phyloP scores from a whole-genome alignment of 1,140 invertebrate genomes.

The Drosophila hydei region DNA sequence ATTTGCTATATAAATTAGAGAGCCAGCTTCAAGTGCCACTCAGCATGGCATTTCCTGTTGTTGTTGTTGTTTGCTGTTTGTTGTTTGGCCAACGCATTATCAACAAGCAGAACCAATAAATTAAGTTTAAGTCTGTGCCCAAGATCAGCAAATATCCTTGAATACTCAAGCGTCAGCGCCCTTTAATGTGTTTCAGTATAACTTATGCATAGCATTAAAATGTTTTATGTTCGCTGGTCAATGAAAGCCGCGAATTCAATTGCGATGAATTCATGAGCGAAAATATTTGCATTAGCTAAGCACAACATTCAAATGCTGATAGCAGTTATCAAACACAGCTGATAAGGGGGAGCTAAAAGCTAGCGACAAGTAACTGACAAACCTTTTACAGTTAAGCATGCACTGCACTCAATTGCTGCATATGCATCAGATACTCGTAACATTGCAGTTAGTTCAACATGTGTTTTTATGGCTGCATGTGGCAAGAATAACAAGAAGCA shows the following conservation, averaged over 20 bases:
- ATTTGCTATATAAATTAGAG: constrained; percentile 67
- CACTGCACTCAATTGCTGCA: constrained; percentile 16
- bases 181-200: constrained; percentile 7
- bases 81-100: constrained; percentile 49
- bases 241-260: constrained; percentile 52
- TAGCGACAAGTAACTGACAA: neutral
- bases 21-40: constrained; percentile 21
- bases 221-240: constrained; percentile 27
- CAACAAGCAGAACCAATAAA: constrained; percentile 41
- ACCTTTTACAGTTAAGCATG: constrained; percentile 34
- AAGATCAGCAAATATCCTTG: constrained; percentile 9
- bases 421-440: constrained; percentile 4
- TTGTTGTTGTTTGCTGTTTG: neutral
- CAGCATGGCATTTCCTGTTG: neutral
- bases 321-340: constrained; percentile 30
- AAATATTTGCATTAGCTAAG: constrained; percentile 37
- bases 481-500: neutral
- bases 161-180: neutral
- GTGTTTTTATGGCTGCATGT: constrained; percentile 25
- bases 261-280: constrained; percentile 33
- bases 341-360: constrained; percentile 35
- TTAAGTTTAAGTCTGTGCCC: constrained; percentile 50
- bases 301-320: constrained; percentile 38
- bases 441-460: constrained; percentile 37
- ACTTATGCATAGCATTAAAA: constrained; percentile 45